These are phyloP conservation scores for Amphipyra berbera DNA, from an alignment of 2,888 invertebrate genomes.

Conservation along the genomic window DNA sequence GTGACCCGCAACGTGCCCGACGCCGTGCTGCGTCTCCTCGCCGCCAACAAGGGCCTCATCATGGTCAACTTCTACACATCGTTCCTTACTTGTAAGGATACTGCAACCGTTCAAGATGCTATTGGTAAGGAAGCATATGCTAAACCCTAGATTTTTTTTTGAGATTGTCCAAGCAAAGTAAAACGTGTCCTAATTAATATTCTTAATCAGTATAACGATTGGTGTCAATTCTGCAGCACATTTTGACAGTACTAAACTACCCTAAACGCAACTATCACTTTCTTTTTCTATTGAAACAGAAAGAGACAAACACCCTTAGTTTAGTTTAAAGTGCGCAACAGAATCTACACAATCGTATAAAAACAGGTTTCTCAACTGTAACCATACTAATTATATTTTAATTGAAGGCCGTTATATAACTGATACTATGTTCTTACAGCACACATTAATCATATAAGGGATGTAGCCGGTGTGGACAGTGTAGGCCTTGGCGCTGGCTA, in stretches of 20 bases:
- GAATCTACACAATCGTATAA: too few species aligned
- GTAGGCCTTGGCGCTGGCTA: slow-evolving; percentile 97
- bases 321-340: too few species aligned
- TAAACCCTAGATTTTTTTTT: too few species aligned
- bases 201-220: too few species aligned
- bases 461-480: slow-evolving; percentile 95
- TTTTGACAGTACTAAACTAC: too few species aligned
- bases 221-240: too few species aligned
- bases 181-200: too few species aligned
- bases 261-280: too few species aligned
- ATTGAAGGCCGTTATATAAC: slow-evolving; percentile 40
- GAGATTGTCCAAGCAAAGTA: too few species aligned
- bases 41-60: slow-evolving; percentile 94
- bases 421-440: slow-evolving; percentile 88
- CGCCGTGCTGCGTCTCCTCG: slow-evolving; percentile 92
- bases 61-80: slow-evolving; percentile 96
- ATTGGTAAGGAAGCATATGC: slow-evolving; percentile 90
- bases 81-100: slow-evolving; percentile 93
- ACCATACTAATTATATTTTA: background rate
- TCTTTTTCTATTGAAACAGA: too few species aligned
- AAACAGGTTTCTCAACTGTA: background rate
- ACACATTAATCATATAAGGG: slow-evolving; percentile 96
- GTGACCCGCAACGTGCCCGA: slow-evolving; percentile 95
- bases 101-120: slow-evolving; percentile 94
- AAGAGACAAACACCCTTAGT: too few species aligned